These are phyloP conservation scores for Cantharis rustica DNA, from an alignment of 2,888 invertebrate genomes.

Conservation along the genomic window DNA sequence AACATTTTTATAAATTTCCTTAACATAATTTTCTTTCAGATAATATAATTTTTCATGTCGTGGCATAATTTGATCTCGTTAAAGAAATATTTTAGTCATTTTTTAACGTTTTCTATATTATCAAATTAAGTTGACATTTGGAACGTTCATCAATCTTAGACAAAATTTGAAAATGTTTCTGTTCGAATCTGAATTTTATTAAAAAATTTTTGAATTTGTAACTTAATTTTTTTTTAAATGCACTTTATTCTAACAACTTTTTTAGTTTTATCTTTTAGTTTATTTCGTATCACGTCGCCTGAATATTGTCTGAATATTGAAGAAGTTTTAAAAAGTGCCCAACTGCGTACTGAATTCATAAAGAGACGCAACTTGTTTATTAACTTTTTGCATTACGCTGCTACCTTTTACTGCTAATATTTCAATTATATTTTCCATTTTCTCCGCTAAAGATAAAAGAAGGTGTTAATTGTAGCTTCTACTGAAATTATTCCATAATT, in stretches of 20 bases:
- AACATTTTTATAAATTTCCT: background rate
- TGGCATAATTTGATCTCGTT: background rate
- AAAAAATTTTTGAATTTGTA: conserved; percentile 3
- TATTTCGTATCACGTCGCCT: conserved; percentile 26
- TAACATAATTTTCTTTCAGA: background rate
- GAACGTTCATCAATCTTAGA: background rate
- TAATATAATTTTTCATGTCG: background rate
- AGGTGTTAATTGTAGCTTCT: background rate
- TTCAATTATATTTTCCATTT: conserved; percentile 10
- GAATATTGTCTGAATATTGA: conserved; percentile 29
- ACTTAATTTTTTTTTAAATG: conserved; percentile 3
- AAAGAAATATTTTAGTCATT: background rate
- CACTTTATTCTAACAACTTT: conserved; percentile 12
- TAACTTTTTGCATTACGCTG: conserved; percentile 1
- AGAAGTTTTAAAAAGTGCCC: conserved; percentile 29
- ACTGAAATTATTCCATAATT: background rate
- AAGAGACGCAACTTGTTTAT: conserved; percentile 23
- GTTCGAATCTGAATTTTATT: background rate
- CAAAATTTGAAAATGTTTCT: background rate
- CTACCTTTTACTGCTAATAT: conserved; percentile 5
- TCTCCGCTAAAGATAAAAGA: background rate
- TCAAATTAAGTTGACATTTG: background rate
- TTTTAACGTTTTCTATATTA: background rate
- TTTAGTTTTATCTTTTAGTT: conserved; percentile 21
- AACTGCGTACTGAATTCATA: conserved; percentile 25